Evolutionary conservation across 2,113 vertebrate genomes (phyloP).

Genomic region (Sakesphorus luctuosus): DNA sequence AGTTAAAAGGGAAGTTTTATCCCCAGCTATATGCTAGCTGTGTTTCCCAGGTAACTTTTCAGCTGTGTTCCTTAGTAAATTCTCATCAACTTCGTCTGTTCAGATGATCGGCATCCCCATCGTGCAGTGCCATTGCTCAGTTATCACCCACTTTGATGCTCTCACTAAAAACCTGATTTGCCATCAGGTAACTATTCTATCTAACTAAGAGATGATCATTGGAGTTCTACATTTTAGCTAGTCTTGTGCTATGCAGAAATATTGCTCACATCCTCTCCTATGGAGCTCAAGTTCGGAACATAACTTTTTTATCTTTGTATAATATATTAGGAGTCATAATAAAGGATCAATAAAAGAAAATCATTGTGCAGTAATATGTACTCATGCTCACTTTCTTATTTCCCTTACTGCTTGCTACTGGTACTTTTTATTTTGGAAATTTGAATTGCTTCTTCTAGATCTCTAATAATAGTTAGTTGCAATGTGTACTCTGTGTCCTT

Average conservation of each 20-base stretch:
- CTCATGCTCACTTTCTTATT: background rate
- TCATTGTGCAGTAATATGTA: background rate
- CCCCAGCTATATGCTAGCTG: background rate
- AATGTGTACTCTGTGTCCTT: background rate
- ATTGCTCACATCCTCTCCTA: background rate
- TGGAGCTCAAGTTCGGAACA: background rate
- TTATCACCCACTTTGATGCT: background rate
- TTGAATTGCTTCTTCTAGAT: background rate
- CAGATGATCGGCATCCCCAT: background rate
- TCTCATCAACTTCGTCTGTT: background rate
- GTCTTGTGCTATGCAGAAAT: background rate
- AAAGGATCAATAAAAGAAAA: background rate
- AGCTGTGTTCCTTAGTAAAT: background rate
- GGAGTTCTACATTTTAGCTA: background rate
- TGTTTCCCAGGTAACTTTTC: background rate
- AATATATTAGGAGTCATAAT: background rate
- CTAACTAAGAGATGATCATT: background rate
- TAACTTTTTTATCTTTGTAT: background rate
- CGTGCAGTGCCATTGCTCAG: fast-evolving
- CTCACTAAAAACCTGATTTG: background rate
- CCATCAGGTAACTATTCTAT: background rate
- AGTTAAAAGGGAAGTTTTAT: background rate
- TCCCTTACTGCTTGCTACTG: background rate
- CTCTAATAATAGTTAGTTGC: constrained; percentile 14
- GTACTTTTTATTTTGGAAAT: background rate